These are phyloP conservation scores for Penaeus indicus DNA, from an alignment of 1,140 invertebrate species.

Conservation along the genomic window DNA sequence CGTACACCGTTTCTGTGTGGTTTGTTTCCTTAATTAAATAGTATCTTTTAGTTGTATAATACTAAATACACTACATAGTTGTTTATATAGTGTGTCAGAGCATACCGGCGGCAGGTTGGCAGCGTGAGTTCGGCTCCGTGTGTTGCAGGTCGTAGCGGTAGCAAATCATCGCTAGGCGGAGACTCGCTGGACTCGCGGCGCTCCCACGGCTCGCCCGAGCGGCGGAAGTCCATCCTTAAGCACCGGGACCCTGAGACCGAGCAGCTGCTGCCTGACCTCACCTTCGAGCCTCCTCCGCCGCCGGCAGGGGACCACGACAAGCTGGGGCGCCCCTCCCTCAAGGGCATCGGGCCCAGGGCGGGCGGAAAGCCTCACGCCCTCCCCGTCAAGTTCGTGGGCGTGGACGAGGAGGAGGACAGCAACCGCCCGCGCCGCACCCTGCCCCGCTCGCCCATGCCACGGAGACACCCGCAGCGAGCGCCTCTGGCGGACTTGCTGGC, in stretches of 20 bases:
- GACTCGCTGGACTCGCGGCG: conserved; percentile 80
- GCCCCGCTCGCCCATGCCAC: conserved; percentile 61
- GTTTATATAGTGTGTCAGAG: conserved; percentile 41
- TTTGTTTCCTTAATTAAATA: conserved; percentile 50
- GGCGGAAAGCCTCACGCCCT: conserved; percentile 69
- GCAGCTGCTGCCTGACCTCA: conserved; percentile 78
- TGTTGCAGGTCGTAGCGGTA: conserved; percentile 75
- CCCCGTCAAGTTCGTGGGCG: conserved; percentile 71
- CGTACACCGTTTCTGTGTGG: conserved; percentile 58
- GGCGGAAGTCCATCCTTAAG: conserved; percentile 82
- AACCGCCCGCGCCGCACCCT: conserved; percentile 59
- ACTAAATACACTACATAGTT: conserved; percentile 43
- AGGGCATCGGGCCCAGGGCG: conserved; percentile 63
- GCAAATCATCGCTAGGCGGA: conserved; percentile 80
- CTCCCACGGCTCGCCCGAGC: conserved; percentile 75
- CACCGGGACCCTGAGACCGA: conserved; percentile 82
- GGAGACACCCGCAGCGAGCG: conserved; percentile 44
- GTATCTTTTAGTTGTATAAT: conserved; percentile 53
- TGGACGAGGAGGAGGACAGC: conserved; percentile 66
- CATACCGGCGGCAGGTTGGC: not conserved
- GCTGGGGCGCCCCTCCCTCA: conserved; percentile 54
- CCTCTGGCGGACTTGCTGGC: conserved; percentile 63
- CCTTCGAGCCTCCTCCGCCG: conserved; percentile 53
- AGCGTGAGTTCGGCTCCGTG: conserved; percentile 50
- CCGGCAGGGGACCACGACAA: conserved; percentile 49